Evolutionary conservation across 2,113 vertebrate genomes (phyloP), one percentile per base, ranked within the genome.

Genomic region (Aldabrachelys gigantea): DNA sequence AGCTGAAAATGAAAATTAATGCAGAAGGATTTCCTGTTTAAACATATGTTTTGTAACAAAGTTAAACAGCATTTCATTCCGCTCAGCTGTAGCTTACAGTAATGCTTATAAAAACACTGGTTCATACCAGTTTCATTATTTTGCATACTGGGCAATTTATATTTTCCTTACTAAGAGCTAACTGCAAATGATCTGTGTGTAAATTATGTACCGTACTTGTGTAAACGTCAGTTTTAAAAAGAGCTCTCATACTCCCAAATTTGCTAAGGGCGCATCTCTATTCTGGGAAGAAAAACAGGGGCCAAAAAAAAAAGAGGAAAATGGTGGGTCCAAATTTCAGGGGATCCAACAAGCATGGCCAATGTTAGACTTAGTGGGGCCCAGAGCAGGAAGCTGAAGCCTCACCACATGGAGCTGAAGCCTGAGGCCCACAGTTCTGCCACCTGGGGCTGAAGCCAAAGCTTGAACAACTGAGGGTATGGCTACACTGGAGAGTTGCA

Each of bases 151-250:
- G 95, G 93, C 93, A 96, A 95, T 94, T 93, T 84, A 29, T 95
- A 83, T 96, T 95, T 95, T 94, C 95, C 53, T 54, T 87, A 94
- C 81, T 93, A 95, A 95, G 95, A 95, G 94, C 95, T 95, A 96
- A 96, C 89, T 94, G 69, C 87, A 91, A 89, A 94, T 49, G 82
- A 94, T 96, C 94, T 89, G 90, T 93, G 96, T 85, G 93, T 95
- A 95, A 13, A 81, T 50, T 85, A 57, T 92, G 92, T 81, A 90
- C 78, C 35, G 53, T 88, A 87, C 91, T 78, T 88, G 83, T 13
- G 59, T 72, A 57, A 85, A 80, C 57, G 88, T 93, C 83, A 91
- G 47, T 0, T 56, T 81, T 53, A 69, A 62, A 89, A 81, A 78
- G 56, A 87, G 82, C 19, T 38, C 8, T 9, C 17, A 22, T 38